Evolutionary conservation across 2,113 vertebrate species (phyloP).

Genomic region (Peromyscus polionotus): DNA sequence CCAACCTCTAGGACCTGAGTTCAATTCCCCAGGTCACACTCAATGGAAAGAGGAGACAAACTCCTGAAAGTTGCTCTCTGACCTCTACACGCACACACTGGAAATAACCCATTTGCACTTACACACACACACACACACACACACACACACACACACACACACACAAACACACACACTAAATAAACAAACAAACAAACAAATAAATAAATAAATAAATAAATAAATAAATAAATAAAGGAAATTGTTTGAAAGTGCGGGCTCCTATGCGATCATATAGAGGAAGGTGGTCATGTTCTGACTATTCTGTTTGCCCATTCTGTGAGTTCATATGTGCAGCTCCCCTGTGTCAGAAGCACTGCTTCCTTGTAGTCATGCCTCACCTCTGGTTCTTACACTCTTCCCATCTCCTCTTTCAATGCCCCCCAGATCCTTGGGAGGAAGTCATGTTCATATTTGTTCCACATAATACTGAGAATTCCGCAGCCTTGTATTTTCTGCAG

Average conservation of each 20-base stretch:
- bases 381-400: not conserved
- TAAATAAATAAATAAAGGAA: not conserved
- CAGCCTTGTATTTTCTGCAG: not conserved
- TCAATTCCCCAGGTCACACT: not conserved
- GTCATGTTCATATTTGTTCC: not conserved
- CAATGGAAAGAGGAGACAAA: not conserved
- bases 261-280: not conserved
- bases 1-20: not conserved
- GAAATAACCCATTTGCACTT: not conserved
- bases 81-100: not conserved
- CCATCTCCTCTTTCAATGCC: not conserved
- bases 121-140: not conserved
- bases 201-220: not conserved
- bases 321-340: not conserved
- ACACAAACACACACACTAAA: not conserved
- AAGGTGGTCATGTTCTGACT: not conserved
- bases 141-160: not conserved
- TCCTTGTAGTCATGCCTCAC: not conserved
- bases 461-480: not conserved
- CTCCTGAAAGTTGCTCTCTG: not conserved
- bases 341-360: not conserved
- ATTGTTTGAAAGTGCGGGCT: constrained; percentile 12
- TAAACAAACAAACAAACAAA: not conserved
- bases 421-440: not conserved
- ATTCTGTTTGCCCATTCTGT: not conserved